Evolutionary conservation across 2,797 vertebrate genomes (phyloP).

Genomic region (Oryzias dopingdopingensis): DNA sequence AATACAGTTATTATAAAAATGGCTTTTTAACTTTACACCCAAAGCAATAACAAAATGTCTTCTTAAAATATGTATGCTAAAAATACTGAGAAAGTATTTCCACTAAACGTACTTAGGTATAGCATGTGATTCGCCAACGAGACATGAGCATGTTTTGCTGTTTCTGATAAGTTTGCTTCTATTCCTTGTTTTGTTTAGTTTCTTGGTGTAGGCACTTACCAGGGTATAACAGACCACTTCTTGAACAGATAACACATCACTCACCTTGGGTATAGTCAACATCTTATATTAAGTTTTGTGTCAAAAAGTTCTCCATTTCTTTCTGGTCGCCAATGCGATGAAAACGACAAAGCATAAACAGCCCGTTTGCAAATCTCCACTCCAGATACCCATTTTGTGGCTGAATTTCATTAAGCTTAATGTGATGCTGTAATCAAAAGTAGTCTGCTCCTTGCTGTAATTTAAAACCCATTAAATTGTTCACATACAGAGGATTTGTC

Average conservation of each 20-base stretch:
- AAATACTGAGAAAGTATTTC: conserved; percentile 80
- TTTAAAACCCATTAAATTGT: conserved; percentile 76
- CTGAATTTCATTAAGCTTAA: conserved; percentile 77
- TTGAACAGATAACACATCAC: conserved; percentile 46
- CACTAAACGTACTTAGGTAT: conserved; percentile 74
- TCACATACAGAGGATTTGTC: conserved; percentile 79
- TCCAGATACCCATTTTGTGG: conserved; percentile 62
- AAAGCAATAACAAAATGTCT: conserved; percentile 82
- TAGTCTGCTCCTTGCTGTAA: conserved; percentile 68
- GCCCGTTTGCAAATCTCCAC: conserved; percentile 71
- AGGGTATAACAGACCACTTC: conserved; percentile 67
- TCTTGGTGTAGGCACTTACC: conserved; percentile 84
- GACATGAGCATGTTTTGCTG: conserved; percentile 61
- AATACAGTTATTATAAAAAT: conserved; percentile 86
- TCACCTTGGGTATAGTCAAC: conserved; percentile 51
- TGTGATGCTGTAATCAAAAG: conserved; percentile 73
- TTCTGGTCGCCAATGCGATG: conserved; percentile 59
- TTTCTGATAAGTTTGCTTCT: conserved; percentile 49
- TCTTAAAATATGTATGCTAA: conserved; percentile 82
- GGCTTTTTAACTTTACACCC: conserved; percentile 84
- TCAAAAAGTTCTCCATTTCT: conserved; percentile 31
- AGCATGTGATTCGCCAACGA: conserved; percentile 75
- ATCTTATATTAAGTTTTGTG: conserved; percentile 48
- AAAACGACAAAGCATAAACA: conserved; percentile 70
- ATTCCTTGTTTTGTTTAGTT: conserved; percentile 62